Conservation (phyloP, 2,888 invertebrate species). For the Malachius bipustulatus region DNA sequence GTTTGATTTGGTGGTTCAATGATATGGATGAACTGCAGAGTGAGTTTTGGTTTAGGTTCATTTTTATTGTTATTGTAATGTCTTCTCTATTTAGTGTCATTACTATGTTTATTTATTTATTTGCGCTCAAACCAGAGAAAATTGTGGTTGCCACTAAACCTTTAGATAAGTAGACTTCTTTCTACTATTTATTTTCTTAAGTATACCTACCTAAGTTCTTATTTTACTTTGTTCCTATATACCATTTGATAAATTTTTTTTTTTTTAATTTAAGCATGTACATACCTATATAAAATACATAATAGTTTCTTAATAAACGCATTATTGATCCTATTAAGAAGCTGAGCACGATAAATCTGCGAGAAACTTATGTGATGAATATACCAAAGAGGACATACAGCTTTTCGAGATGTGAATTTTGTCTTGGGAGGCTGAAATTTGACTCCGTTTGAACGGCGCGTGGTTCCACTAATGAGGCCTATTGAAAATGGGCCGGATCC, state of each 20-base stretch:
- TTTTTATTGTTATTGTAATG: conserved; percentile 48
- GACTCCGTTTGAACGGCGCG: too few species aligned
- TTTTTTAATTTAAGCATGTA: too few species aligned
- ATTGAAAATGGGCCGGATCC: too few species aligned
- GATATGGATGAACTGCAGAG: conserved; percentile 41
- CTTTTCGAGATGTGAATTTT: conserved; percentile 23
- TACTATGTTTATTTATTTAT: conserved; percentile 52
- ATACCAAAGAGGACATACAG: conserved; percentile 18
- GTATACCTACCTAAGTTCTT: too few species aligned
- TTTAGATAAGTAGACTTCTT: too few species aligned
- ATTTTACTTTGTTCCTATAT: too few species aligned
- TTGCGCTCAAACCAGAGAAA: conserved; percentile 48
- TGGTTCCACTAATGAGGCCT: too few species aligned
- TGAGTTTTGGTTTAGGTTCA: conserved; percentile 59
- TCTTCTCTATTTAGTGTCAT: conserved; percentile 47
- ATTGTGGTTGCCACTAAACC: conserved; percentile 25
- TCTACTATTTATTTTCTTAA: too few species aligned
- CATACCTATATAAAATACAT: too few species aligned
- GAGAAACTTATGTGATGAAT: conserved; percentile 24
- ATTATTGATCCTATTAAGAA: conserved; percentile 1
- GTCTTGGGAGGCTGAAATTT: too few species aligned
- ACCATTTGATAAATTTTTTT: too few species aligned
- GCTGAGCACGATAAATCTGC: conserved; percentile 3
- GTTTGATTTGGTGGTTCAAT: conserved; percentile 53
- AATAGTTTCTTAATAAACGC: conserved; percentile 1